Base-by-base conservation (phyloP, 2,113 vertebrate species). In the Beaufortia kweichowensis region DNA sequence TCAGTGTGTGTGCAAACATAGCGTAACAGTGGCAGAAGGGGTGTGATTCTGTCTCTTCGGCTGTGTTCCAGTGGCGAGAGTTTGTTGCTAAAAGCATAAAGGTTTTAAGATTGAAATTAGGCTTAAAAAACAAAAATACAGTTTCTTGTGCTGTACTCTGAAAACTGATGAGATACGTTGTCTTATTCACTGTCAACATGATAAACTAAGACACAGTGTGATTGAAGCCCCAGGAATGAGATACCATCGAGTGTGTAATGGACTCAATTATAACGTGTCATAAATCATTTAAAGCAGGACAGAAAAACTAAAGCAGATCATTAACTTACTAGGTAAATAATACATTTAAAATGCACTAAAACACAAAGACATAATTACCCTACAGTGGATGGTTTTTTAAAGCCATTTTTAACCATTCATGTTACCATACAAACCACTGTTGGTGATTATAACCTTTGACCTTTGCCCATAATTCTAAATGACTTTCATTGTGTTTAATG, bases 1-100 rank as follows among this genome's bases (percentile, higher is more conserved):
- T 77, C 59, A n/a, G n/a, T 41, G 59, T 63, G 65, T 82, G 72
- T 69, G 56, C 67, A 69, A 69, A 69, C 46, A 69, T 12, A 24
- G 69, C 59, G 28, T 21, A 26, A 39, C 23, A 60, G 39, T n/a
- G 65, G 48, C 21, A 41, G 48, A 29, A 23, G 15, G 61, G 61
- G 33, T 33, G 31, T 70, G 53, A 59, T 50, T 23, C 50, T 68
- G 66, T 68, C 46, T 67, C 53, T 19, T 48, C 9, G 9, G 75
- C 28, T 55, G 17, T 19, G 31, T 56, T 53, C 75, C 62, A 46
- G 55, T 41, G 69, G 39, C 53, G 24, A n/a, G 17, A 76, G 33
- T 3, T 8, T 56, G 23, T 56, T 35, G n/a, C 2, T 55, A 15
- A 55, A 55, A 55, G 28, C 48, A 35, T 33, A 50, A 69, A 55